A percentile compares a stretch with the other conserved stretches of the same genome.
Evolutionary conservation across 2,888 invertebrate genomes (phyloP).

Genomic region (Agrotis puta): DNA sequence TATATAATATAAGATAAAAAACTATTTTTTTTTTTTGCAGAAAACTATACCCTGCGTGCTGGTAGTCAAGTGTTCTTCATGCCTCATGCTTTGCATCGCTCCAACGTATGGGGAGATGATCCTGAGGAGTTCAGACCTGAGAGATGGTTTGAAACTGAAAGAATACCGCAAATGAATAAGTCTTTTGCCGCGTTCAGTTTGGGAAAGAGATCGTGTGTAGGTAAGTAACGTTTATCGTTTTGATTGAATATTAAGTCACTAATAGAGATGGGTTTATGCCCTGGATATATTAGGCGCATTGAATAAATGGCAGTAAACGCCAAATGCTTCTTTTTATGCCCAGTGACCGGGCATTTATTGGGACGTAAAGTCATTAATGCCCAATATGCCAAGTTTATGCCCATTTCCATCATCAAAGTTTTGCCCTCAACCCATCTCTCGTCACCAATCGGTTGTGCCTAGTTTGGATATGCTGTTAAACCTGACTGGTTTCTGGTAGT

Average conservation of each 20-base stretch:
- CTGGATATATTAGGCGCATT: neutral
- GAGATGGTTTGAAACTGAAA: slow-evolving; percentile 66
- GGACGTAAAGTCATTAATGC: no score
- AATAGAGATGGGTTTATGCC: neutral
- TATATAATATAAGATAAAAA: no score
- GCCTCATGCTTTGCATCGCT: slow-evolving; percentile 55
- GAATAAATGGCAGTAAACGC: neutral
- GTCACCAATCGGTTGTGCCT: no score
- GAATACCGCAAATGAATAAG: slow-evolving; percentile 54
- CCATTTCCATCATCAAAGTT: no score
- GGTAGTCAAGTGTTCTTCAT: slow-evolving; percentile 55
- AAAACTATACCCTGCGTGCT: slow-evolving; percentile 62
- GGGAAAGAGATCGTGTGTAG: slow-evolving; percentile 64
- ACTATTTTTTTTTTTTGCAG: no score
- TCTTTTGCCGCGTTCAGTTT: slow-evolving; percentile 60
- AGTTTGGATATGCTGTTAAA: no score
- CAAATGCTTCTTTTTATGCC: no score
- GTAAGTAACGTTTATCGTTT: neutral
- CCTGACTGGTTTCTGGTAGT: no score
- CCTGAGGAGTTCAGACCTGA: slow-evolving; percentile 68
- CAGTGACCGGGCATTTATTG: no score
- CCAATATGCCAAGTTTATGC: no score
- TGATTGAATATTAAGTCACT: neutral
- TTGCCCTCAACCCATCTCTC: no score
- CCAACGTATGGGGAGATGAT: slow-evolving; percentile 68